phyloP scores from a whole-genome alignment of 53 echinoderm and acorn worm species.

The Antedon mediterranea region DNA sequence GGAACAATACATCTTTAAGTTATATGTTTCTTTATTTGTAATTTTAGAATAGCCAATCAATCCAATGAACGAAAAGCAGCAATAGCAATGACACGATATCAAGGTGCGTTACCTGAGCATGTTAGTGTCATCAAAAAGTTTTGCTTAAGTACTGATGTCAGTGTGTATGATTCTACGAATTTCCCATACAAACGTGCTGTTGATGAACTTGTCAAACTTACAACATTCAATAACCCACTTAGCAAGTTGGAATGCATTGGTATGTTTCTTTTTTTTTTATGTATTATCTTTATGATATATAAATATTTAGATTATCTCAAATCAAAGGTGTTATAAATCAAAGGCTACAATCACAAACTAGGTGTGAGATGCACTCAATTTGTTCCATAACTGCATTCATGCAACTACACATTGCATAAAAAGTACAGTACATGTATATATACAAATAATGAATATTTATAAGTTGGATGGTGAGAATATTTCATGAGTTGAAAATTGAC shows the following conservation, averaged over 20 bases:
- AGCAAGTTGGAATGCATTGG: conserved; percentile 91
- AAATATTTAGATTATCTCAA: too few species aligned
- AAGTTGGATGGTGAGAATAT: too few species aligned
- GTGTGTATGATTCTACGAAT: not conserved
- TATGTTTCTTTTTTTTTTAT: conserved; percentile 7
- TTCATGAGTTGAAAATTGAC: too few species aligned
- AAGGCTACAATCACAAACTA: too few species aligned
- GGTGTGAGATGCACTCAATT: too few species aligned
- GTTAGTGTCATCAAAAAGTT: conserved; percentile 71
- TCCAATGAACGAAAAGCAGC: conserved; percentile 50
- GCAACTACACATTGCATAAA: too few species aligned
- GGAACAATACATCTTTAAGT: too few species aligned
- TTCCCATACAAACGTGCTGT: conserved; percentile 74
- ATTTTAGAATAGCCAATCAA: conserved; percentile 50
- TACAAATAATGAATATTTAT: too few species aligned
- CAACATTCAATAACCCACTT: conserved; percentile 59
- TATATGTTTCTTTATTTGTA: not conserved
- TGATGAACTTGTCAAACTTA: conserved; percentile 49
- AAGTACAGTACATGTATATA: too few species aligned
- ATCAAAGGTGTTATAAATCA: too few species aligned
- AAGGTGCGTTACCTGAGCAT: conserved; percentile 71
- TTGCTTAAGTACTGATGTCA: conserved; percentile 35
- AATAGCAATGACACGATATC: conserved; percentile 88
- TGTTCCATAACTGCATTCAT: too few species aligned
- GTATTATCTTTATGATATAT: too few species aligned